Evolutionary conservation across 92 coral and sea anemone genomes (phyloP).

Genomic region (Meandrina meandrites): DNA sequence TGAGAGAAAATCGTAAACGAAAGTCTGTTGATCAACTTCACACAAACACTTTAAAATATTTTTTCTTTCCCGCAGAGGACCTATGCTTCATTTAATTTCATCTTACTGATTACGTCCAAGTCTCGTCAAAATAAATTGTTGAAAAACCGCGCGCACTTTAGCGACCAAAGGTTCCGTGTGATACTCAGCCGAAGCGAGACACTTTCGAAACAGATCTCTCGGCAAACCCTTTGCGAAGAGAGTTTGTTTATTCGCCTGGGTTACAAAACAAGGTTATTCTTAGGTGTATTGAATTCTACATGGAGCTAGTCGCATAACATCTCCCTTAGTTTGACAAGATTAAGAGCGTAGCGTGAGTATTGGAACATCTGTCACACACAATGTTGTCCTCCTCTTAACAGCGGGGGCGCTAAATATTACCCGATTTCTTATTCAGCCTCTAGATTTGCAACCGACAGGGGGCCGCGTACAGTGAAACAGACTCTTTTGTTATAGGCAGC

Average conservation of each 20-base stretch:
- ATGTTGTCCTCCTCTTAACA: conserved; percentile 55
- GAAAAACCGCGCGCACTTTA: conserved; percentile 35
- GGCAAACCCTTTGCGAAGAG: neutral
- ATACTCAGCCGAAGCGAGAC: neutral
- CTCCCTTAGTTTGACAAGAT: conserved; percentile 30
- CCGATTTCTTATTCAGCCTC: conserved; percentile 54
- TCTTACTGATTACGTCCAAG: conserved; percentile 47
- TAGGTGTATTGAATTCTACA: conserved; percentile 2
- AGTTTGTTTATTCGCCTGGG: conserved; percentile 14
- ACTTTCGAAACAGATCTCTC: neutral
- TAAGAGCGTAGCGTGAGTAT: conserved; percentile 57
- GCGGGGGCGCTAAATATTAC: conserved; percentile 66
- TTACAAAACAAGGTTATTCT: conserved; percentile 2
- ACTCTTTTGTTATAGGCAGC: conserved; percentile 32
- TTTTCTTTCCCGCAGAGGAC: conserved; percentile 50
- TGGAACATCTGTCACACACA: conserved; percentile 49
- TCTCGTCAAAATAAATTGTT: conserved; percentile 40
- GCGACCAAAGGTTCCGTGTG: conserved; percentile 23
- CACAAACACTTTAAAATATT: conserved; percentile 44
- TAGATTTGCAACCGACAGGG: conserved; percentile 50
- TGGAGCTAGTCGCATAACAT: conserved; percentile 15
- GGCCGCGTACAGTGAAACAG: conserved; percentile 35
- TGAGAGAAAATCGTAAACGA: conserved; percentile 19
- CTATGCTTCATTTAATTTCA: conserved; percentile 37
- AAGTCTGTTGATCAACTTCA: conserved; percentile 48